Conservation (phyloP, 1,140 invertebrate genomes). For the Sarcophaga bullata region DNA sequence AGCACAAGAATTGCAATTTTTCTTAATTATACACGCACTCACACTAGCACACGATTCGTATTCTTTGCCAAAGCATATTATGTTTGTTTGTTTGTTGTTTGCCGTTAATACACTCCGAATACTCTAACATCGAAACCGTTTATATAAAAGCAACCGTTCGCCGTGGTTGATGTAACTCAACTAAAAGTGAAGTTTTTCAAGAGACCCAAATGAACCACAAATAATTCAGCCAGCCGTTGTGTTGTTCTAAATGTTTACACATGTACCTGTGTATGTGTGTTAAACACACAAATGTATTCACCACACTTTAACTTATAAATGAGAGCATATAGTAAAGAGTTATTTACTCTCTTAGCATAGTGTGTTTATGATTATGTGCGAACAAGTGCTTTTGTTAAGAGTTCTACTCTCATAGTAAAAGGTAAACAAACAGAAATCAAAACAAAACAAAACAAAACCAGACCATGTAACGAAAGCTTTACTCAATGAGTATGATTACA, state of each 20-base stretch:
- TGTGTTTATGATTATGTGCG: not conserved
- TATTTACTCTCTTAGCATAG: not conserved
- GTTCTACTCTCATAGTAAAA: not conserved
- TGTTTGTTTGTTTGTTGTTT: too few relatives aligned
- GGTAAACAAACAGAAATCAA: not conserved
- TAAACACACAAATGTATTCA: not conserved
- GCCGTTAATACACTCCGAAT: not conserved
- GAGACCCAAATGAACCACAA: not conserved
- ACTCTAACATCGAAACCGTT: not conserved
- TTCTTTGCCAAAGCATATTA: too few relatives aligned
- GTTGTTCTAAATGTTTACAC: too few relatives aligned
- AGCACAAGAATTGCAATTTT: not conserved
- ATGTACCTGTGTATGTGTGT: not conserved
- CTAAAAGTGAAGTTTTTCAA: conserved; percentile 10
- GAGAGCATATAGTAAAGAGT: not conserved
- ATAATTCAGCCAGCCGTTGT: not conserved
- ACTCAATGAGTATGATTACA: not conserved
- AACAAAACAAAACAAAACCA: not conserved
- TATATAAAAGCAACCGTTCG: not conserved
- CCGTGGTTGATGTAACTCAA: conserved; percentile 20
- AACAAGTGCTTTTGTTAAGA: not conserved
- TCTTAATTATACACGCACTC: not conserved
- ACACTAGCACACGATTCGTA: too few relatives aligned
- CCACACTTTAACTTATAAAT: not conserved
- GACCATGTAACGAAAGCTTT: not conserved